A percentile compares a stretch with the other conserved stretches of the same genome.
Evolutionary conservation across 92 coral and sea anemone genomes (phyloP).

Genomic region (Micromussa lordhowensis): DNA sequence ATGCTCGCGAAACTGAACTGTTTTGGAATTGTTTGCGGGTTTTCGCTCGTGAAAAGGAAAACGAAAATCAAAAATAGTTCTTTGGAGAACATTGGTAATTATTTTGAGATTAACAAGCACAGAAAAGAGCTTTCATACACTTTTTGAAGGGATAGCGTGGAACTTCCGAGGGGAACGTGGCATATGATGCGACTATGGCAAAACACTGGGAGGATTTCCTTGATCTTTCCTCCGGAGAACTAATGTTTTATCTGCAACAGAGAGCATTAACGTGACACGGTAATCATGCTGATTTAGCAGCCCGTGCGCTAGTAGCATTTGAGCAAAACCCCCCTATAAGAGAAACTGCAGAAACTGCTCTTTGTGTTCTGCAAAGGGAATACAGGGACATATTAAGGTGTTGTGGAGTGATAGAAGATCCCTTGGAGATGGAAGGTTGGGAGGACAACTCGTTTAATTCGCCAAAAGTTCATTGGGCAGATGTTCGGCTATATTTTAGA

Average conservation of each 20-base stretch:
- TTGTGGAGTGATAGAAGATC: neutral
- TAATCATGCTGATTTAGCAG: constrained; percentile 49
- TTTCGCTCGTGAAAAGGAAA: constrained; percentile 3
- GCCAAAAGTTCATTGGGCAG: constrained; percentile 48
- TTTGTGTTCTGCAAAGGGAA: constrained; percentile 12
- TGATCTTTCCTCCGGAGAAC: constrained; percentile 36
- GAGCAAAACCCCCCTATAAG: constrained; percentile 40
- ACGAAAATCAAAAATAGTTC: constrained; percentile 8
- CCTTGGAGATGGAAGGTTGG: constrained; percentile 28
- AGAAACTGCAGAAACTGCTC: constrained; percentile 35
- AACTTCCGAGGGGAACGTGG: too few relatives aligned
- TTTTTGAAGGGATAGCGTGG: too few relatives aligned
- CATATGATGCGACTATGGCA: neutral
- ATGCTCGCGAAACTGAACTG: too few relatives aligned
- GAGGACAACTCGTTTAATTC: constrained; percentile 44
- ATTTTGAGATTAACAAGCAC: neutral
- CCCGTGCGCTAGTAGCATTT: constrained; percentile 43
- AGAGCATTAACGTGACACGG: constrained; percentile 21
- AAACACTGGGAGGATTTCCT: constrained; percentile 49
- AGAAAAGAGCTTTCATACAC: too few relatives aligned
- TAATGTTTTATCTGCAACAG: constrained; percentile 30
- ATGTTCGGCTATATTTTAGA: constrained; percentile 42
- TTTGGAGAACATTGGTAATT: constrained; percentile 23
- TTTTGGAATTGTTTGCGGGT: constrained; percentile 13
- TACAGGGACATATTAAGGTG: constrained; percentile 9